Percentiles rank a stretch among this genome's conserved stretches.
Conservation (phyloP, 1,140 invertebrate genomes). For the Drosophila parabipectinata region DNA sequence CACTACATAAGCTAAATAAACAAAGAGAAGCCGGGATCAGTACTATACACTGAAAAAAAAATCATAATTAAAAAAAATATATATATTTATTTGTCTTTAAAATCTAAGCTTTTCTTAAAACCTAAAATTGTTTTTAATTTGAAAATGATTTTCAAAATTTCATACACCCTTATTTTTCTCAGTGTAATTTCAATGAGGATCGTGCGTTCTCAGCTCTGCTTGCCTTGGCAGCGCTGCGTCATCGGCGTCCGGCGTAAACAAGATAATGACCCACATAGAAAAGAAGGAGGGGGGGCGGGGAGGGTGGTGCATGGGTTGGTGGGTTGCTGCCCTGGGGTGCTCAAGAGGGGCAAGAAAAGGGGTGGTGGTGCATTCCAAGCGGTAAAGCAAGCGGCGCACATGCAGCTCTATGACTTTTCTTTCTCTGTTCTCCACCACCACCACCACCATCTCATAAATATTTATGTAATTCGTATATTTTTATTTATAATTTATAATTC, state of each 20-base stretch:
- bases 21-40: background rate
- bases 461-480: conserved; percentile 40
- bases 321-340: background rate
- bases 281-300: background rate
- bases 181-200: conserved; percentile 6
- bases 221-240: conserved; percentile 35
- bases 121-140: background rate
- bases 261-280: conserved; percentile 73
- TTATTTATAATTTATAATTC: conserved; percentile 31
- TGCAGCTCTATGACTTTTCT: conserved; percentile 32
- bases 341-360: background rate
- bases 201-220: conserved; percentile 27
- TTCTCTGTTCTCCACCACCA: background rate
- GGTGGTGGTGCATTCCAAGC: conserved; percentile 43
- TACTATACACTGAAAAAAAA: background rate
- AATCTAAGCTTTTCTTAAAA: too few species aligned
- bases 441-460: conserved; percentile 20
- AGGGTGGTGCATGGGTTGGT: background rate
- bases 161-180: background rate
- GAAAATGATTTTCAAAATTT: background rate
- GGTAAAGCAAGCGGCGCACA: conserved; percentile 46
- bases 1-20: background rate
- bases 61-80: too few species aligned
- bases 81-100: too few species aligned
- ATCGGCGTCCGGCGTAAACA: conserved; percentile 65